Conservation (phyloP, 2,888 invertebrate genomes). For the Metalampra italica region DNA sequence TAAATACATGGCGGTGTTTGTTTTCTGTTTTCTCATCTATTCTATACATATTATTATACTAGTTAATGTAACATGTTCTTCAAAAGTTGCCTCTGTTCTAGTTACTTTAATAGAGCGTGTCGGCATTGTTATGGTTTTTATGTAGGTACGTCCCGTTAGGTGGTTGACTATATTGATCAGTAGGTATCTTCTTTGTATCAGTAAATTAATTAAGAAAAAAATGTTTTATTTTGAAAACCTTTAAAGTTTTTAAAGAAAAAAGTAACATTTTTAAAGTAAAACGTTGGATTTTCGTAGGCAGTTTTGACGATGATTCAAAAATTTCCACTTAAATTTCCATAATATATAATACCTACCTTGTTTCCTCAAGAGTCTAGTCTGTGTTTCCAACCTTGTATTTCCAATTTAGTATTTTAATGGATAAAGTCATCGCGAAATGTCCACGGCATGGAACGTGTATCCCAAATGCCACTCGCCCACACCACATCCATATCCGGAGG, state of each 20-base stretch:
- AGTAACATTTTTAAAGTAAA: too few relatives aligned
- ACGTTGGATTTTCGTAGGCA: too few relatives aligned
- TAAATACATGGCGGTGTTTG: not conserved
- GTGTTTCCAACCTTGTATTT: conserved; percentile 30
- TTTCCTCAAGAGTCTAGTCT: not conserved
- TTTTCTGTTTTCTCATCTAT: not conserved
- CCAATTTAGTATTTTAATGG: conserved; percentile 53
- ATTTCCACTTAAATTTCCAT: too few relatives aligned
- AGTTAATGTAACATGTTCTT: not conserved
- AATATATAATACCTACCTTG: too few relatives aligned
- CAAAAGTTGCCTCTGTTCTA: not conserved
- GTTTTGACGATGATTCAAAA: too few relatives aligned
- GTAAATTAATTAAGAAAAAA: too few relatives aligned
- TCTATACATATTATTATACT: too few relatives aligned
- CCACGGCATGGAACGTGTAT: conserved; percentile 26
- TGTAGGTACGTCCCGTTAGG: not conserved
- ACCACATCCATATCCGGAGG: conserved; percentile 42
- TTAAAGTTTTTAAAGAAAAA: too few relatives aligned
- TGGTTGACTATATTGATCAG: too few relatives aligned
- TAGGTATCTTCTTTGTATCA: too few relatives aligned
- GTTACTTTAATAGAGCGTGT: not conserved
- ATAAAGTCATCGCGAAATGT: conserved; percentile 47
- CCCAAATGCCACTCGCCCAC: conserved; percentile 70
- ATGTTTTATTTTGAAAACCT: too few relatives aligned
- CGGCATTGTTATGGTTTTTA: not conserved